These are phyloP conservation scores for Onthophagus taurus DNA, from an alignment of 1,140 invertebrate genomes.

Conservation along the genomic window DNA sequence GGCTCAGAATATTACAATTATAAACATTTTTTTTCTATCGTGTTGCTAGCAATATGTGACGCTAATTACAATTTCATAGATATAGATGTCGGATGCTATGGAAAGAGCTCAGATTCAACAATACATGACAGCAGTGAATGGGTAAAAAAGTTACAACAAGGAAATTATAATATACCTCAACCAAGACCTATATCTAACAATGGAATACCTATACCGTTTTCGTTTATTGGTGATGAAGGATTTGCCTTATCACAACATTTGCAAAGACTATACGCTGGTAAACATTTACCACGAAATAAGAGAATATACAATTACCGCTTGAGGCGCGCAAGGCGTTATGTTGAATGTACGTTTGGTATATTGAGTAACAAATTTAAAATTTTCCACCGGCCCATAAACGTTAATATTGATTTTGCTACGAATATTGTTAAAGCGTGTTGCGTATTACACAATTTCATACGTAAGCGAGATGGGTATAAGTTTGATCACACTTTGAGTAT, in stretches of 20 bases:
- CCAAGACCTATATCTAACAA: constrained; percentile 1
- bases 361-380: constrained; percentile 37
- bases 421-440: constrained; percentile 25
- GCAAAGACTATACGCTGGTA: constrained; percentile 38
- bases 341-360: constrained; percentile 42
- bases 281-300: constrained; percentile 28
- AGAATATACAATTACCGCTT: constrained; percentile 40
- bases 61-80: constrained; percentile 33
- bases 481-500: constrained; percentile 15
- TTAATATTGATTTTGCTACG: constrained; percentile 24
- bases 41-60: constrained; percentile 37
- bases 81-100: constrained; percentile 38
- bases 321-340: constrained; percentile 30
- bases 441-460: constrained; percentile 26
- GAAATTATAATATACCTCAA: constrained; percentile 3
- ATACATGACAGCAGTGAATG: constrained; percentile 24
- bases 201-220: not conserved
- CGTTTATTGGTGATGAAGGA: constrained; percentile 38
- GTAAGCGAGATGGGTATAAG: constrained; percentile 14
- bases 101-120: constrained; percentile 34
- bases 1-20: constrained; percentile 34
- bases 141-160: not conserved
- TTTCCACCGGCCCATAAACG: constrained; percentile 29
- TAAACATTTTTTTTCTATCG: constrained; percentile 32
- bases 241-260: constrained; percentile 37